Base-by-base conservation (phyloP, 2,888 invertebrate genomes). In the Panzeria rudis region DNA sequence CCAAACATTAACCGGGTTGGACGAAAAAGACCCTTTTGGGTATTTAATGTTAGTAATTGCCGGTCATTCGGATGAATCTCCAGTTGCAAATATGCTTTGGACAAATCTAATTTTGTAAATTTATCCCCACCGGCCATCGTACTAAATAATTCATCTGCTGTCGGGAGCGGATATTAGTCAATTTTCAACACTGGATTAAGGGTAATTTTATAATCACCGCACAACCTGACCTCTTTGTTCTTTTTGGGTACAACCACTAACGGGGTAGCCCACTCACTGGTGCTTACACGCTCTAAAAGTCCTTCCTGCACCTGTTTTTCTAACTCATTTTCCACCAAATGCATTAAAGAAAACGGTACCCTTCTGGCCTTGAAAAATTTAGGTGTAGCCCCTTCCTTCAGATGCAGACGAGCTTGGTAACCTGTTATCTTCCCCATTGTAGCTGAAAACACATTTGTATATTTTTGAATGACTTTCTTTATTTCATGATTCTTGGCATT, bases 341-440 rank as follows among this genome's bases (percentile, higher is more conserved):
- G 17, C n/a, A 29, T 29, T n/a, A 56, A n/a, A 13, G 56, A 11
- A n/a, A 56, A 29, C 11, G 56, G 29, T 8, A 56, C 13, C 3
- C 6, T 25, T 32, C 59, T 61, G 32, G 17, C 59, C 32, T 35
- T 61, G 17, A 61, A 61, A 35, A 61, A 61, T 11, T 61, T 61
- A 6, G 35, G 59, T 17, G 59, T 35, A n/a, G 59, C n/a, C 1
- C 17, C 20, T 32, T 61, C 35, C 17, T 61, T 35, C 6, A 61
- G 15, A 32, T 61, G n/a, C 11, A 61, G 20, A 9, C 59, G 32
- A 59, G 59, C 35, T 17, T 59, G 35, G 17, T 59, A 59, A 0
- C 59, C 59, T 9, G 2, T 35, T 35, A 59, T 59, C 13, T 59
- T 59, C 9, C 11, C 59, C 38, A 61, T 13, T 20, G 38, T 38